Base-by-base conservation (phyloP, 2,888 invertebrate species). In the Pheosia tremula region DNA sequence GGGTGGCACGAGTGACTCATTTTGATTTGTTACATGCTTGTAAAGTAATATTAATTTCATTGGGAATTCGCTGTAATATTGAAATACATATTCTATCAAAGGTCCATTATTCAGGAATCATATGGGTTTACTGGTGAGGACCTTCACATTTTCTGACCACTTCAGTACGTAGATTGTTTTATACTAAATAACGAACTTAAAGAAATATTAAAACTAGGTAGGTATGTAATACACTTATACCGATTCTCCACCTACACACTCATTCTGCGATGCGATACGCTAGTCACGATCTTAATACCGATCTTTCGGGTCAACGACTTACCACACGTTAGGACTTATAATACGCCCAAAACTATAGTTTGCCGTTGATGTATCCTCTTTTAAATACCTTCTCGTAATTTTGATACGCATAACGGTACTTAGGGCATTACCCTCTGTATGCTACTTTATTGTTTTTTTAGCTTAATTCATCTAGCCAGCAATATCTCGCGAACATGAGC, bases 291-390 rank as follows among this genome's bases (percentile, higher is more conserved):
- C 66, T 60, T 61, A 62, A 61, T 62, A 66, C 61, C 71, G 69
- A 72, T 78, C 72, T 69, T 66, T 62, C 59, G 62, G 74, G 75
- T 79, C 78, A 62, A 74, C 76, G 78, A 78, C 78, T 66, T 77
- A 74, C 67, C 78, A 74, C 68, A 77, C 74, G 74, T 56, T 56
- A 62, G 58, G 55, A 58, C 67, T 69, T 62, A 53, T 56, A 67
- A 69, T 53, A 61, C 56, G 61, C 50, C 58, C 66, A 55, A 64
- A 64, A 63, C 56, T 36, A 53, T 36, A 37, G 37, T 47, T 47
- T n/a, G 47, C 47, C 47, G 47, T 47, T 11, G 5, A n/a, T 1
- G 4, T n/a, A 47, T 47, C 47, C 47, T 47, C n/a, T 4, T n/a
- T 4, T n/a, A 4, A n/a, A 47, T 47, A 43, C 8, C 47, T 47